These are phyloP conservation scores for Stenichneumon culpator DNA, from an alignment of 2,888 invertebrate genomes.

Conservation along the genomic window DNA sequence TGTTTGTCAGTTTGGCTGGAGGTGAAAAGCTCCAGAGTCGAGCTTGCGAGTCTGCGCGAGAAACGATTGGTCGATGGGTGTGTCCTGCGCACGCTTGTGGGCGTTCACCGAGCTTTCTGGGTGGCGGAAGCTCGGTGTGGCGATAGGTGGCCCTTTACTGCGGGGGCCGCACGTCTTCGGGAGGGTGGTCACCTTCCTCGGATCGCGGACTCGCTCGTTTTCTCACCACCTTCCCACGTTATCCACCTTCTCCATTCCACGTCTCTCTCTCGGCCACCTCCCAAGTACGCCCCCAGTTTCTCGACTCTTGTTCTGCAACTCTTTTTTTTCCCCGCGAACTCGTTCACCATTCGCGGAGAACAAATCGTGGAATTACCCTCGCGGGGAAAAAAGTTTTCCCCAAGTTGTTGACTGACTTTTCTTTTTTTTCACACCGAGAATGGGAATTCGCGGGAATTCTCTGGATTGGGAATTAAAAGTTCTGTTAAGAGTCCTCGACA, in stretches of 20 bases:
- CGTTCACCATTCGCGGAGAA: conserved; percentile 61
- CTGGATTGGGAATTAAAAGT: conserved; percentile 32
- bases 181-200: conserved; percentile 77
- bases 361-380: conserved; percentile 60
- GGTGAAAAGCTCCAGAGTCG: conserved; percentile 76
- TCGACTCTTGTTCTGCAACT: conserved; percentile 32
- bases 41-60: conserved; percentile 80
- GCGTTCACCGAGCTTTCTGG: conserved; percentile 81
- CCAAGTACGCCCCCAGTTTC: conserved; percentile 57
- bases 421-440: conserved; percentile 12
- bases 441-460: background rate
- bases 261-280: conserved; percentile 42
- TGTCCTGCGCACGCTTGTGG: conserved; percentile 83
- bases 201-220: conserved; percentile 43
- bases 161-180: conserved; percentile 78
- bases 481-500: conserved; percentile 32
- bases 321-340: conserved; percentile 8
- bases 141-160: conserved; percentile 79
- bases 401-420: conserved; percentile 62
- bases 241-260: conserved; percentile 49
- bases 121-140: conserved; percentile 79
- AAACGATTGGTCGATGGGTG: conserved; percentile 82
- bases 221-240: conserved; percentile 48
- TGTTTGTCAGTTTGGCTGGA: conserved; percentile 81
- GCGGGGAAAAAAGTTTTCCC: conserved; percentile 29